phyloP scores from a whole-genome alignment of 2,113 vertebrate species.

The Pelmatolapia mariae region DNA sequence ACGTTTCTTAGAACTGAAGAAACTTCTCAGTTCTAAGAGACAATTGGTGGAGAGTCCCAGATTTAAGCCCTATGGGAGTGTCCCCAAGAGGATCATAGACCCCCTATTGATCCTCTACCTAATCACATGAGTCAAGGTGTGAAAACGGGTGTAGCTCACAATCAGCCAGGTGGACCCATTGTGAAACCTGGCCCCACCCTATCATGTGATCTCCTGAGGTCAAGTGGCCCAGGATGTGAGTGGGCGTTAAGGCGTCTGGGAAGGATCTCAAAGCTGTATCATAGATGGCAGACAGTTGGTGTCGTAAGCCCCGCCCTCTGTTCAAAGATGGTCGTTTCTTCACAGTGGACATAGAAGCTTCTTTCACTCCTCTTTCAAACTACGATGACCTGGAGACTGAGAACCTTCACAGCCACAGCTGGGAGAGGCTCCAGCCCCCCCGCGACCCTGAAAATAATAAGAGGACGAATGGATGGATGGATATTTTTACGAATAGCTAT shows the following conservation, averaged over 20 bases:
- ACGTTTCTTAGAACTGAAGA: neutral
- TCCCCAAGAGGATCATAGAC: fast-evolving
- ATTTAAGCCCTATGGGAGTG: neutral
- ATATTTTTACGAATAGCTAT: neutral
- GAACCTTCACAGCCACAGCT: neutral
- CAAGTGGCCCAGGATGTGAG: neutral
- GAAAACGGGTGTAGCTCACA: neutral
- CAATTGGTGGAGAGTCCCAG: neutral
- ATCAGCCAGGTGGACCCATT: fast-evolving
- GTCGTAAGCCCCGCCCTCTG: fast-evolving
- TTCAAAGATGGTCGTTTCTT: fast-evolving
- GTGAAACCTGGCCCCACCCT: neutral
- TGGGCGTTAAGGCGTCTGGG: too few relatives aligned
- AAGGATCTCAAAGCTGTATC: neutral
- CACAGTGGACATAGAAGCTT: fast-evolving
- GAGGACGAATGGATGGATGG: neutral
- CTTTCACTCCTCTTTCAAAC: neutral
- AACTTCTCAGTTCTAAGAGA: neutral
- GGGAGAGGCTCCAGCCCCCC: neutral
- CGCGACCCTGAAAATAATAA: neutral
- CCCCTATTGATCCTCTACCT: neutral
- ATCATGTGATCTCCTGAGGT: neutral
- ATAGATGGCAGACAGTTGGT: neutral
- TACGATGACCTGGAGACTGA: neutral
- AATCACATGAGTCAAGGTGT: neutral